Evolutionary conservation across 2,797 vertebrate species (phyloP).

Genomic region (Sarcophilus harrisii): DNA sequence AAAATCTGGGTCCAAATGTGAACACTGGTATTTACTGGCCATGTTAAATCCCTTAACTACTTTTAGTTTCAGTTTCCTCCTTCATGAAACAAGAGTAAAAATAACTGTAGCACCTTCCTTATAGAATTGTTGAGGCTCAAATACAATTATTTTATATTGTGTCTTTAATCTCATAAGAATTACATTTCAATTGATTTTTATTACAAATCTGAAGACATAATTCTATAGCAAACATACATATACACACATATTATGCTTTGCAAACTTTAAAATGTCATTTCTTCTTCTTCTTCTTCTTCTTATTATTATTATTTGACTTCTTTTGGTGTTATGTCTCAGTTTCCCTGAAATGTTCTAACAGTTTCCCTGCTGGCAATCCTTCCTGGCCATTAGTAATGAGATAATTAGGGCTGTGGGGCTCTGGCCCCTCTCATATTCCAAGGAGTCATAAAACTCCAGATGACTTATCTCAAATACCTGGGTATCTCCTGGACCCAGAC

Average conservation of each 20-base stretch:
- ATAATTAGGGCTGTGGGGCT: too few relatives aligned
- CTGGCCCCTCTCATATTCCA: too few relatives aligned
- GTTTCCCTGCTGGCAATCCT: too few relatives aligned
- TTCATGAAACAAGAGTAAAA: background rate
- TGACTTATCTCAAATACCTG: too few relatives aligned
- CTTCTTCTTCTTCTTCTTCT: background rate
- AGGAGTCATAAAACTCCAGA: too few relatives aligned
- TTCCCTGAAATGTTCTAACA: too few relatives aligned
- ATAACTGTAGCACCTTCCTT: background rate
- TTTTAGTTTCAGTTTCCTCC: background rate
- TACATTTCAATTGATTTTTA: background rate
- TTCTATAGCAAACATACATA: background rate
- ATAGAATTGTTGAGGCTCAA: background rate
- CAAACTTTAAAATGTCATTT: background rate
- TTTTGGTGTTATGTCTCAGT: background rate
- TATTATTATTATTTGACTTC: too few relatives aligned
- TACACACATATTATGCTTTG: background rate
- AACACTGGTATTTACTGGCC: background rate
- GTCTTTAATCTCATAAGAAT: background rate
- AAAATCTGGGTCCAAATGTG: background rate
- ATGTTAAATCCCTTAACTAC: background rate
- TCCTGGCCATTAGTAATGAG: too few relatives aligned
- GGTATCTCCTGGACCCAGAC: too few relatives aligned
- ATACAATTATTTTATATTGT: background rate
- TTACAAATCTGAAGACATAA: background rate